phyloP scores from a whole-genome alignment of 1,140 invertebrate species.

The Pemphigus obesinymphae region DNA sequence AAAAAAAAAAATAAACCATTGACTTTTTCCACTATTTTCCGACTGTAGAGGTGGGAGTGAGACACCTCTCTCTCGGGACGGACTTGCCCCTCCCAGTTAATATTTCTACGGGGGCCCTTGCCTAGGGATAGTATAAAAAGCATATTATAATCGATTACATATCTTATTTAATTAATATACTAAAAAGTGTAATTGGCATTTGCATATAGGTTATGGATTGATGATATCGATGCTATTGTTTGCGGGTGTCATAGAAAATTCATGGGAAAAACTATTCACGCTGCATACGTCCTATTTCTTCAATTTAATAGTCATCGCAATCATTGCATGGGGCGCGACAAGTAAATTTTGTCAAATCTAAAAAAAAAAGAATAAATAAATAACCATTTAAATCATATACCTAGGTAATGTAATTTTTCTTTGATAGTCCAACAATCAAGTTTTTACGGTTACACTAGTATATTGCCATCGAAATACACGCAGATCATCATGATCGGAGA shows the following conservation, averaged over 20 bases:
- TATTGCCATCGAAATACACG: constrained; percentile 81
- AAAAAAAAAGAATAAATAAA: background rate
- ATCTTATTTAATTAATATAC: no score
- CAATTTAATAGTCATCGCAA: constrained; percentile 75
- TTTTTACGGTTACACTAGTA: constrained; percentile 89
- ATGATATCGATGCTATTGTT: constrained; percentile 76
- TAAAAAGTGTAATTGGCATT: no score
- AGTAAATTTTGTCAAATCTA: constrained; percentile 52
- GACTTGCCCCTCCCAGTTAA: no score
- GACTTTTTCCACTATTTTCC: no score
- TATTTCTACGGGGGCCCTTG: no score
- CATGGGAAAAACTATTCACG: constrained; percentile 70
- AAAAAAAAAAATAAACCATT: no score
- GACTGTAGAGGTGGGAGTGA: no score
- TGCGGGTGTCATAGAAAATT: constrained; percentile 74
- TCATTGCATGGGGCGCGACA: constrained; percentile 83
- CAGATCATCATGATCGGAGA: constrained; percentile 92
- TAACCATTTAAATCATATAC: background rate
- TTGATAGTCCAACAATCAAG: constrained; percentile 80
- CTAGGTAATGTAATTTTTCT: constrained; percentile 43
- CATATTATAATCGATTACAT: no score
- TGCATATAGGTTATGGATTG: constrained; percentile 68
- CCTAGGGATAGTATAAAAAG: no score
- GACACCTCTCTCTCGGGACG: no score
- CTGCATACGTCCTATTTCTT: constrained; percentile 69